phyloP scores from a whole-genome alignment of 2,888 invertebrate species.

The Allolobophora icterica region DNA sequence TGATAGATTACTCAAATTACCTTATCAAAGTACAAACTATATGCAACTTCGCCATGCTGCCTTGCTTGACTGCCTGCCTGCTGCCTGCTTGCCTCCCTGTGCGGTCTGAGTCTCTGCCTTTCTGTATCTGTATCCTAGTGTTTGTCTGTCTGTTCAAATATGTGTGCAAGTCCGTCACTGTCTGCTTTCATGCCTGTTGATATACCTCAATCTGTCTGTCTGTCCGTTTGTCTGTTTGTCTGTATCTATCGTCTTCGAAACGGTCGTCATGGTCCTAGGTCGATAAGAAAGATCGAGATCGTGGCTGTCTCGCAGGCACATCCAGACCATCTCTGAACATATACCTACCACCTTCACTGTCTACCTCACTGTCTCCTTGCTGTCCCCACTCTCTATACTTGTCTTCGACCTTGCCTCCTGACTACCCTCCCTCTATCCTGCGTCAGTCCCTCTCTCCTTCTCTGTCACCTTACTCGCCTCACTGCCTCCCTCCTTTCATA shows the following conservation, averaged over 20 bases:
- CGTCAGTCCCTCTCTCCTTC: not conserved
- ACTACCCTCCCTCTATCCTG: not conserved
- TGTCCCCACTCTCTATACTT: not conserved
- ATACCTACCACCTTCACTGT: not conserved
- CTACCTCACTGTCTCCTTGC: not conserved
- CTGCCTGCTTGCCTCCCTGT: not conserved
- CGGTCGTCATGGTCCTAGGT: too few relatives aligned
- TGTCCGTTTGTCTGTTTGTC: too few relatives aligned
- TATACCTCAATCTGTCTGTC: not conserved
- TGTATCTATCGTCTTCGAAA: too few relatives aligned
- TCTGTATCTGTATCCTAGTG: not conserved
- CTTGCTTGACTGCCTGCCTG: too few relatives aligned
- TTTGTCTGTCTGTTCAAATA: not conserved
- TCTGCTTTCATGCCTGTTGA: too few relatives aligned
- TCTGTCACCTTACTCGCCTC: not conserved
- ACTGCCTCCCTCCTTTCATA: not conserved
- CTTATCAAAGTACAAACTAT: not conserved
- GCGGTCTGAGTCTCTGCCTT: not conserved
- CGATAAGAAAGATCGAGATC: too few relatives aligned
- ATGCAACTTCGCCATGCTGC: not conserved
- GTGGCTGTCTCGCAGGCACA: too few relatives aligned
- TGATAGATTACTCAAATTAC: not conserved
- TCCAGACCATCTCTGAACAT: not conserved
- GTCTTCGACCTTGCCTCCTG: not conserved
- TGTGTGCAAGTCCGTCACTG: too few relatives aligned